Conservation (phyloP, 2,888 invertebrate species). For the Nipponacmea schrenckii region DNA sequence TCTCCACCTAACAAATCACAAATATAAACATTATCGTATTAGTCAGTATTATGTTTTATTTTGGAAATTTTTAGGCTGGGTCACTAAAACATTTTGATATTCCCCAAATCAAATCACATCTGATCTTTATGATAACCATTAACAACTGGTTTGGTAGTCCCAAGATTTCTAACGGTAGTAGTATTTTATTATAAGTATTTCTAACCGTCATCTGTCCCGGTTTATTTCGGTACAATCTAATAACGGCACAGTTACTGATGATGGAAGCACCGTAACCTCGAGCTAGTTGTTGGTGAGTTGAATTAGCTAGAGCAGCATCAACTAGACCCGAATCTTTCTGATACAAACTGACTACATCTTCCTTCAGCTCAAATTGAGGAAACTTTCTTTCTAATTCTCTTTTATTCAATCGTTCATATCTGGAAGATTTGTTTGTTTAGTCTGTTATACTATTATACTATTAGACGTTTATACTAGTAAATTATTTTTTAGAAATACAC, state of each 20-base stretch:
- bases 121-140: no score
- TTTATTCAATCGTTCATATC: conserved; percentile 45
- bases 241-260: conserved; percentile 52
- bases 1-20: conserved; percentile 48
- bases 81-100: no score
- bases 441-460: no score
- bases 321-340: conserved; percentile 59
- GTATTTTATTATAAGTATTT: no score
- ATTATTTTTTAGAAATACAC: no score
- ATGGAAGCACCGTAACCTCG: conserved; percentile 50
- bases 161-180: no score
- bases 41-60: no score
- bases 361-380: conserved; percentile 47
- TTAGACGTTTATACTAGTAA: no score
- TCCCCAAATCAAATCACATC: no score
- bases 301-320: conserved; percentile 57
- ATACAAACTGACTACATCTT: conserved; percentile 43
- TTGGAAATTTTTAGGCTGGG: no score
- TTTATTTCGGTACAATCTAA: conserved; percentile 33
- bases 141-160: no score
- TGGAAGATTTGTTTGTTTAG: conserved; percentile 19
- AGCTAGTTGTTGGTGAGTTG: conserved; percentile 58
- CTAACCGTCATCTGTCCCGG: conserved; percentile 40
- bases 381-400: conserved; percentile 38
- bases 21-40: no score